Evolutionary conservation across 2,888 invertebrate species (phyloP).

Genomic region (Cistogaster globosa): DNA sequence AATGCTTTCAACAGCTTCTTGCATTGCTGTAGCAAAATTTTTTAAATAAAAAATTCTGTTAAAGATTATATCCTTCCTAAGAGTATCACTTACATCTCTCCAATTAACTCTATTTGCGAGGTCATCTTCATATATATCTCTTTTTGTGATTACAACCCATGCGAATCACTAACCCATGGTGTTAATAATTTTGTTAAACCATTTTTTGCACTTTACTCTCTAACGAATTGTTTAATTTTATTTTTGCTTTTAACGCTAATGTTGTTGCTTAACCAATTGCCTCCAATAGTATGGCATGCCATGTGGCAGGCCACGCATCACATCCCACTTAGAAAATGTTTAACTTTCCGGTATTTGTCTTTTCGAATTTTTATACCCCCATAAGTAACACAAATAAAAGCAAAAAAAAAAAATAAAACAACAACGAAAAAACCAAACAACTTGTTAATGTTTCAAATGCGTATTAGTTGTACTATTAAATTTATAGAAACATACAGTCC

Average conservation of each 20-base stretch:
- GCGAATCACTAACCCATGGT: slow-evolving; percentile 7
- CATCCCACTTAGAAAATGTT: slow-evolving; percentile 70
- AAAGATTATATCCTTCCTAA: too few relatives aligned
- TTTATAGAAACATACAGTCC: slow-evolving; percentile 24
- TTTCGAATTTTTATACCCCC: slow-evolving; percentile 61
- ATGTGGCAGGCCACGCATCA: slow-evolving; percentile 70
- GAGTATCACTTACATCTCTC: too few relatives aligned
- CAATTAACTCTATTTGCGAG: too few relatives aligned
- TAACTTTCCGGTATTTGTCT: slow-evolving; percentile 71
- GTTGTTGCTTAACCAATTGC: slow-evolving; percentile 49
- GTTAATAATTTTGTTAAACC: slow-evolving; percentile 54
- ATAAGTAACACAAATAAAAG: slow-evolving; percentile 43
- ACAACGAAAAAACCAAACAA: slow-evolving; percentile 61
- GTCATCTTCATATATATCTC: not conserved
- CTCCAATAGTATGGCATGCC: slow-evolving; percentile 58
- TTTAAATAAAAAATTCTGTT: too few relatives aligned
- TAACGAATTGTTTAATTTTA: slow-evolving; percentile 48
- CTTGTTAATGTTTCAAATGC: slow-evolving; percentile 66
- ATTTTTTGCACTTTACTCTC: slow-evolving; percentile 71
- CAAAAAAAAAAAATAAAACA: too few relatives aligned
- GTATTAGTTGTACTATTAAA: slow-evolving; percentile 57
- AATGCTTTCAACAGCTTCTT: too few relatives aligned
- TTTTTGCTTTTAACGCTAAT: slow-evolving; percentile 9
- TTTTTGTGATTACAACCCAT: not conserved
- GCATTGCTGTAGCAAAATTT: too few relatives aligned